These are phyloP conservation scores for Mythimna albipuncta DNA, from an alignment of 2,888 invertebrate species.

Conservation along the genomic window DNA sequence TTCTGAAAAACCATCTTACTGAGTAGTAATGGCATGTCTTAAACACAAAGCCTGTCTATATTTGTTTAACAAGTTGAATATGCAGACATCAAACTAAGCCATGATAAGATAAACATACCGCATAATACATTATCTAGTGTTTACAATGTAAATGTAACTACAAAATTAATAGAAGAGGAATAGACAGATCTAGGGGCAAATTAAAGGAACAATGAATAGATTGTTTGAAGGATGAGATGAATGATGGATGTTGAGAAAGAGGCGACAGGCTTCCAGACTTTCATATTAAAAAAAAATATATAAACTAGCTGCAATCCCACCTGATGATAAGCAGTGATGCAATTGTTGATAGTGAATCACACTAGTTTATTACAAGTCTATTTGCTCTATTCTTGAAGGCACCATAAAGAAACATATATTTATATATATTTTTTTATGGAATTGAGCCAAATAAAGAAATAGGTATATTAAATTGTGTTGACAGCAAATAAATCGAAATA, in stretches of 20 bases:
- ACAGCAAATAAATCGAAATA: no score
- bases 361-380: no score
- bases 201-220: neutral
- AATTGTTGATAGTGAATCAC: no score
- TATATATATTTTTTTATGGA: no score
- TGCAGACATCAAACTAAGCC: slow-evolving; percentile 6
- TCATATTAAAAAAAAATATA: no score
- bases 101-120: slow-evolving; percentile 2
- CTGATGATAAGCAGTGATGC: no score
- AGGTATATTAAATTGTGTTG: no score
- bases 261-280: no score
- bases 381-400: no score
- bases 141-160: neutral
- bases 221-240: neutral
- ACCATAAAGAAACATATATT: no score
- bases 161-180: neutral
- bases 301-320: no score
- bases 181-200: neutral
- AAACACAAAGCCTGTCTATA: neutral
- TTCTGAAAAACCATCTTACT: neutral
- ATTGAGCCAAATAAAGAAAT: no score
- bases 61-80: slow-evolving; percentile 12
- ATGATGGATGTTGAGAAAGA: neutral
- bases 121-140: neutral
- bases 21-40: neutral